Evolutionary conservation across 2,797 vertebrate genomes (phyloP).

Genomic region (Threskiornis aethiopicus): DNA sequence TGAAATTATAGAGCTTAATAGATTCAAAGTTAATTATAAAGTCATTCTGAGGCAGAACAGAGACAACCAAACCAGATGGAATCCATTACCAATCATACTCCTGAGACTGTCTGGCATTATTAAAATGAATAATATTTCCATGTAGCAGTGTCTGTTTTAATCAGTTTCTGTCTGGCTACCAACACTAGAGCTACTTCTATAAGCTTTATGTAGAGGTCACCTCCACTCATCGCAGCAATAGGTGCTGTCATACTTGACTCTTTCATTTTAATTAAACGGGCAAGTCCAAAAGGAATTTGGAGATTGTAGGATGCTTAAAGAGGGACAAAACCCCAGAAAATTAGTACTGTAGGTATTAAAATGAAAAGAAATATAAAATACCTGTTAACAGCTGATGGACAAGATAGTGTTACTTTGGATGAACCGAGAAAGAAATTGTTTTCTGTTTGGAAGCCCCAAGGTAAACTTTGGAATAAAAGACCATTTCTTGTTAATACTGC

Average conservation of each 20-base stretch:
- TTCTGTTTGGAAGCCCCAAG: background rate
- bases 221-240: background rate
- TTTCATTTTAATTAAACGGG: background rate
- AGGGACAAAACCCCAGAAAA: background rate
- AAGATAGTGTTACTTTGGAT: background rate
- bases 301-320: background rate
- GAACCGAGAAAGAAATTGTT: background rate
- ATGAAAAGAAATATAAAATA: background rate
- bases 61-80: slow-evolving; percentile 53
- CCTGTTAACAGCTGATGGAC: background rate
- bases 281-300: background rate
- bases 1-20: background rate
- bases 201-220: background rate
- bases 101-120: background rate
- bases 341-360: background rate
- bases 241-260: background rate
- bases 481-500: background rate
- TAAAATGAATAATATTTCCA: slow-evolving; percentile 41
- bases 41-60: background rate
- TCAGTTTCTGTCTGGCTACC: background rate
- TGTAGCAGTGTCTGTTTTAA: background rate
- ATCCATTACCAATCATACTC: slow-evolving; percentile 1
- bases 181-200: background rate
- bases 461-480: background rate
- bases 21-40: slow-evolving; percentile 39